These are phyloP conservation scores for Trematocara caparti DNA, from an alignment of 2,797 vertebrate species.

Conservation along the genomic window DNA sequence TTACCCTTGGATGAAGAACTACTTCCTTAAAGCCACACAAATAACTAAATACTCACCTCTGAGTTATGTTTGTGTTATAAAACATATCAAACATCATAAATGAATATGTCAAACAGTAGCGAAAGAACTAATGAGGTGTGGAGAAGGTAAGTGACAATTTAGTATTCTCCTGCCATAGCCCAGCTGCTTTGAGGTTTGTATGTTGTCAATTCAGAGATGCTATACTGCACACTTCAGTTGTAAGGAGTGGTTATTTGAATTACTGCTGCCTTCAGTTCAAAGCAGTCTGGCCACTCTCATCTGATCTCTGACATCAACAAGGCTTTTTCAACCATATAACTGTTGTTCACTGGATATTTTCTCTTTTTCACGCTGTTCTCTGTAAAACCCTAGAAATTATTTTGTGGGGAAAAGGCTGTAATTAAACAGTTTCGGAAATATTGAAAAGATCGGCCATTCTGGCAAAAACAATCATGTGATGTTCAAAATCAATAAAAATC, in stretches of 20 bases:
- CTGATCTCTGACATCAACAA: not conserved
- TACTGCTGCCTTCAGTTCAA: not conserved
- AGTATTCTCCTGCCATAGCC: not conserved
- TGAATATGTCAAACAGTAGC: not conserved
- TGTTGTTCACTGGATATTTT: not conserved
- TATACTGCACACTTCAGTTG: not conserved
- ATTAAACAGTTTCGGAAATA: not conserved
- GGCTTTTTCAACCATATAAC: not conserved
- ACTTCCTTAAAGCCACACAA: not conserved
- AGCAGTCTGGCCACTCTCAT: not conserved
- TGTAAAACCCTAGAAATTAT: not conserved
- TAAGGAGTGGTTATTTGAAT: not conserved
- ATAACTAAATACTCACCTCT: not conserved
- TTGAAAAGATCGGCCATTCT: accelerated
- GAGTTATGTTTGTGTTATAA: not conserved
- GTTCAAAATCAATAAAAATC: not conserved
- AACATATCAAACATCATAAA: not conserved
- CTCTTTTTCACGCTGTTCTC: not conserved
- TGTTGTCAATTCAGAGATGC: not conserved
- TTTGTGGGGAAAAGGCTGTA: not conserved
- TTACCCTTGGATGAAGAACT: accelerated
- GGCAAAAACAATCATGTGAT: not conserved
- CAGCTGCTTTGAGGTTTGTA: not conserved
- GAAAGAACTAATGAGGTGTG: not conserved
- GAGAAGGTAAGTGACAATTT: not conserved